A percentile compares a stretch with the other conserved stretches of the same genome.
These are phyloP conservation scores for Drosophila sulfurigaster DNA, from an alignment of 1,140 invertebrate species.

Conservation along the genomic window DNA sequence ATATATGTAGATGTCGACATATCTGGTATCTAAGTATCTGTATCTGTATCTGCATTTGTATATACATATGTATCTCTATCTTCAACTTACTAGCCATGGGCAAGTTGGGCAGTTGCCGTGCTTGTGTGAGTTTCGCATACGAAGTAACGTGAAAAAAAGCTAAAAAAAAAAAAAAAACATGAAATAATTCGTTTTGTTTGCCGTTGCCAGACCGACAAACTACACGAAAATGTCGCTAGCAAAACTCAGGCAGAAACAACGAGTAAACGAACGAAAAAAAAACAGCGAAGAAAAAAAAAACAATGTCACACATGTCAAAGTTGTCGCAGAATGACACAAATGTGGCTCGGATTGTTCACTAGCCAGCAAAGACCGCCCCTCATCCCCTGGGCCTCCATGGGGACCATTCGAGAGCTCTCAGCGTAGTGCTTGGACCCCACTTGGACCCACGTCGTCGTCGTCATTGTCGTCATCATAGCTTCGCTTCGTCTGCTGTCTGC, in stretches of 20 bases:
- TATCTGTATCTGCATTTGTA: slow-evolving; percentile 36
- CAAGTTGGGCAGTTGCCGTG: slow-evolving; percentile 46
- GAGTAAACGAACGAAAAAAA: slow-evolving; percentile 1
- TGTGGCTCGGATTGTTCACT: slow-evolving; percentile 79
- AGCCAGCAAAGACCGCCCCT: slow-evolving; percentile 35
- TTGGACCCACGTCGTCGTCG: slow-evolving; percentile 33
- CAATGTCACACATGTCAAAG: slow-evolving; percentile 83
- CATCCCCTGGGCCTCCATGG: slow-evolving; percentile 18
- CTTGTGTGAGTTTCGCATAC: slow-evolving; percentile 63
- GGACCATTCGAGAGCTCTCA: slow-evolving; percentile 21
- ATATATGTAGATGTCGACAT: slow-evolving; percentile 27
- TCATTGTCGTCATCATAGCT: slow-evolving; percentile 12
- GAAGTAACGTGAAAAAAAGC: slow-evolving; percentile 16
- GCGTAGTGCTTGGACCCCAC: slow-evolving; percentile 33
- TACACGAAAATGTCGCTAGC: slow-evolving; percentile 75
- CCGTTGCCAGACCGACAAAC: slow-evolving; percentile 64
- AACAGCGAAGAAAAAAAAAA: slow-evolving; percentile 51
- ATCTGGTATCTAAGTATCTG: slow-evolving; percentile 69
- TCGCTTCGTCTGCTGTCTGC: slow-evolving; percentile 15
- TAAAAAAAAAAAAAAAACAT: slow-evolving; percentile 49
- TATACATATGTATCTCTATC: slow-evolving; percentile 35
- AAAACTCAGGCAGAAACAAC: slow-evolving; percentile 41
- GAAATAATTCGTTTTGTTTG: slow-evolving; percentile 72
- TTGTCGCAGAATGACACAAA: slow-evolving; percentile 83
- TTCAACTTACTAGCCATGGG: slow-evolving; percentile 68